Conservation (phyloP, 2,113 vertebrate genomes). For the Centropristis striata region DNA sequence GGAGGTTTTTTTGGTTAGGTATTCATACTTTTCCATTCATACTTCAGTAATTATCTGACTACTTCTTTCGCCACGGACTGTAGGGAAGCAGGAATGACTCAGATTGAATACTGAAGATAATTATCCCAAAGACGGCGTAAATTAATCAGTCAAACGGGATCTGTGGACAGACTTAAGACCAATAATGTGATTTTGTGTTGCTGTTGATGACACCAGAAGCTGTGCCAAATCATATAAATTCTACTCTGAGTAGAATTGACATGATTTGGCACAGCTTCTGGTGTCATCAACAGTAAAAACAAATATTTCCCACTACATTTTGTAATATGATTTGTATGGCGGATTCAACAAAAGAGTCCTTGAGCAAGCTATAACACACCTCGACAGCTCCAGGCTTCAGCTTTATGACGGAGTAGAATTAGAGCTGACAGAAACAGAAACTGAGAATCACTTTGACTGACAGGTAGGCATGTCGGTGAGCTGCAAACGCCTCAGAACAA, state of each 20-base stretch:
- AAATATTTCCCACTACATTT: background rate
- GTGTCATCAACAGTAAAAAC: background rate
- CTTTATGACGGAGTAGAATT: constrained; percentile 21
- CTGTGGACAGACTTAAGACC: background rate
- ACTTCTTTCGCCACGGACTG: background rate
- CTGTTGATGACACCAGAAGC: too few species aligned
- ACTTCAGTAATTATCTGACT: background rate
- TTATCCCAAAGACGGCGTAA: background rate
- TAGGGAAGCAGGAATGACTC: background rate
- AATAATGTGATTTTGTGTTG: too few species aligned
- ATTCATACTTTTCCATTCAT: background rate
- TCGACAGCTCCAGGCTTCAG: constrained; percentile 44
- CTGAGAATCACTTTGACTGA: constrained; percentile 57
- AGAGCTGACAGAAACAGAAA: constrained; percentile 51
- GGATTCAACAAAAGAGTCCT: constrained; percentile 26
- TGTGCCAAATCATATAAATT: too few species aligned
- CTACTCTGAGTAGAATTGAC: background rate
- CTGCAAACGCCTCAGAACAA: constrained; percentile 49
- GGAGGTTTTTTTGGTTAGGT: background rate
- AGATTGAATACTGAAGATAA: background rate
- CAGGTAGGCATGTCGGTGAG: constrained; percentile 48
- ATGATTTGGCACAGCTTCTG: background rate
- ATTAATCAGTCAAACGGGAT: background rate
- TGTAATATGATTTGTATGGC: constrained; percentile 16
- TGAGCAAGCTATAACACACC: constrained; percentile 50